These are phyloP conservation scores for Drosophila mulleri DNA, from an alignment of 2,888 invertebrate genomes.

Conservation along the genomic window DNA sequence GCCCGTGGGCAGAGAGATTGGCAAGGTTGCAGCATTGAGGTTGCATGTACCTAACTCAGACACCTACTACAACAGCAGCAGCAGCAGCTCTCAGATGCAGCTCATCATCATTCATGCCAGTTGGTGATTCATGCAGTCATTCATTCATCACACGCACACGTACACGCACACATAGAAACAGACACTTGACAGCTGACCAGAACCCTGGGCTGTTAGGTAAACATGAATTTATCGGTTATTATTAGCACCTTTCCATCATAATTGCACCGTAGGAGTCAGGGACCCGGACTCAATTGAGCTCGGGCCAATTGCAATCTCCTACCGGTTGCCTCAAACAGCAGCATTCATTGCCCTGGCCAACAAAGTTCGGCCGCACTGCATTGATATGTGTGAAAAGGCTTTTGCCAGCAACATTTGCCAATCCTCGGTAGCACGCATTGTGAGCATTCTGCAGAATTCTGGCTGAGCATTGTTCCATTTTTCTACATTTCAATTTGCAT, in stretches of 20 bases:
- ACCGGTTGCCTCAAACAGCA: conserved; percentile 46
- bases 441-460: conserved; percentile 54
- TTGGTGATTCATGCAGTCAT: conserved; percentile 41
- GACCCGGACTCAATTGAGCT: conserved; percentile 25
- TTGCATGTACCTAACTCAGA: conserved; percentile 14
- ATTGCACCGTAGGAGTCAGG: conserved; percentile 83
- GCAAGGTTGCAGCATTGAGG: conserved; percentile 31
- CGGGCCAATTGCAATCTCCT: conserved; percentile 61
- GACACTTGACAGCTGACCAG: conserved; percentile 76
- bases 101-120: conserved; percentile 70
- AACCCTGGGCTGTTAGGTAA: conserved; percentile 78
- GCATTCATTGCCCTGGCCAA: conserved; percentile 27
- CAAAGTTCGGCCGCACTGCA: conserved; percentile 33
- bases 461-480: conserved; percentile 41
- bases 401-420: conserved; percentile 46
- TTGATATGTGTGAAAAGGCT: conserved; percentile 82
- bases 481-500: conserved; percentile 83
- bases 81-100: conserved; percentile 33
- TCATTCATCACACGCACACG: conserved; percentile 49
- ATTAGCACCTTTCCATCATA: conserved; percentile 84
- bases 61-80: conserved; percentile 57
- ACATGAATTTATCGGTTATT: conserved; percentile 84
- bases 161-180: conserved; percentile 22
- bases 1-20: conserved; percentile 34
- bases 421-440: conserved; percentile 53